A percentile compares a stretch with the other conserved stretches of the same genome.
Conservation (phyloP, 2,113 vertebrate genomes). For the Pollimyrus isidori region DNA sequence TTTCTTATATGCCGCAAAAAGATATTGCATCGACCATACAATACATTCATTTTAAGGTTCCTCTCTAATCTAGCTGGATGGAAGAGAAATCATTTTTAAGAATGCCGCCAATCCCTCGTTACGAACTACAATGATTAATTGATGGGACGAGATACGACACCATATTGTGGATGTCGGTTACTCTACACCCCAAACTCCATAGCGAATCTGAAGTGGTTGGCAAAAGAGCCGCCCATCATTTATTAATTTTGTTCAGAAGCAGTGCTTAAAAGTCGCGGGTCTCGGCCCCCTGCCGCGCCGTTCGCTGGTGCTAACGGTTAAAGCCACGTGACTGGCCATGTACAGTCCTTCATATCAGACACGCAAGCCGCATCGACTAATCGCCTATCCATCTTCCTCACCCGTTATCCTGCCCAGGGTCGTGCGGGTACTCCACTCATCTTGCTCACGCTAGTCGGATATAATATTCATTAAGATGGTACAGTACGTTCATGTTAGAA, state of each 20-base stretch:
- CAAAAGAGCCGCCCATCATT: constrained; percentile 42
- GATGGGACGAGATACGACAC: constrained; percentile 55
- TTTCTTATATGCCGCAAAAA: not conserved
- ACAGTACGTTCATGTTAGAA: not conserved
- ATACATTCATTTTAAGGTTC: not conserved
- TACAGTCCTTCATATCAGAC: not conserved
- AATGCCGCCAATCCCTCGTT: constrained; percentile 24
- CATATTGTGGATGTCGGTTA: constrained; percentile 48
- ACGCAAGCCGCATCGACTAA: not conserved
- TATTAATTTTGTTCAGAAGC: constrained; percentile 46
- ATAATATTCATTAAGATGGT: not conserved
- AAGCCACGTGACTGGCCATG: not conserved
- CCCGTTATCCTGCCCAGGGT: not conserved
- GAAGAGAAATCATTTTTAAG: constrained; percentile 7
- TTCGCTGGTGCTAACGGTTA: not conserved
- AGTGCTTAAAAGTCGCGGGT: constrained; percentile 45
- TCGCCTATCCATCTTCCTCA: not conserved
- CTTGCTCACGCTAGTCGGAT: not conserved
- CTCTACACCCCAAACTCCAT: constrained; percentile 30
- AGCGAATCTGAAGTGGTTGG: constrained; percentile 9
- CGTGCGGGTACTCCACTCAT: not conserved
- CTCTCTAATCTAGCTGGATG: not conserved
- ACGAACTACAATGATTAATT: constrained; percentile 61
- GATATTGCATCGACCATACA: not conserved
- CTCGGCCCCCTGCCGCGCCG: not conserved